These are phyloP conservation scores for Trinorchestia longiramus DNA, from an alignment of 1,140 invertebrate genomes.

Conservation along the genomic window DNA sequence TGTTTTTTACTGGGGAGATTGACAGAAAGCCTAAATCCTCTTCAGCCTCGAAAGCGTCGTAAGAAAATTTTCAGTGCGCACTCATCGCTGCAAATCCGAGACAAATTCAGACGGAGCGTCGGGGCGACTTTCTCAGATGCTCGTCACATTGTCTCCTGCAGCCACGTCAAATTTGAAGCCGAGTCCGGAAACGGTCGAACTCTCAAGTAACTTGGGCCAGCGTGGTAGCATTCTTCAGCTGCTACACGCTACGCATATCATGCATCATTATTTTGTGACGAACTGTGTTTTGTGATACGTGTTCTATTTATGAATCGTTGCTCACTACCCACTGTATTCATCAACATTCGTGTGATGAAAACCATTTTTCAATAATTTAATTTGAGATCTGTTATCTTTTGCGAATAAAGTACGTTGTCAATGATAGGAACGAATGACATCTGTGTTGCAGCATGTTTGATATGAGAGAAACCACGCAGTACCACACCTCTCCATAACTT, in stretches of 20 bases:
- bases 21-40: background rate
- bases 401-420: no score
- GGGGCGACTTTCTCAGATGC: background rate
- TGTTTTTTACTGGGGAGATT: background rate
- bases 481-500: no score
- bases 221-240: background rate
- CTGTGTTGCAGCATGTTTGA: no score
- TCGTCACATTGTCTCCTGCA: background rate
- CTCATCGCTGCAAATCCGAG: conserved; percentile 3
- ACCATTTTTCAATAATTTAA: no score
- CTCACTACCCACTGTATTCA: background rate
- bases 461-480: no score
- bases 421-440: no score
- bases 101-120: conserved; percentile 35
- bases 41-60: background rate
- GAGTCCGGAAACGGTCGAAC: background rate
- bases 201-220: background rate
- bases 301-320: background rate
- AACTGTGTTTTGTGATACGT: background rate
- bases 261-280: background rate
- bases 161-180: background rate
- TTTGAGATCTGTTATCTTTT: no score
- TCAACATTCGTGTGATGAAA: background rate
- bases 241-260: background rate
- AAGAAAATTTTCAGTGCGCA: background rate